These are phyloP conservation scores for Frankliniella fusca DNA, from an alignment of 2,888 invertebrate genomes.

Conservation along the genomic window DNA sequence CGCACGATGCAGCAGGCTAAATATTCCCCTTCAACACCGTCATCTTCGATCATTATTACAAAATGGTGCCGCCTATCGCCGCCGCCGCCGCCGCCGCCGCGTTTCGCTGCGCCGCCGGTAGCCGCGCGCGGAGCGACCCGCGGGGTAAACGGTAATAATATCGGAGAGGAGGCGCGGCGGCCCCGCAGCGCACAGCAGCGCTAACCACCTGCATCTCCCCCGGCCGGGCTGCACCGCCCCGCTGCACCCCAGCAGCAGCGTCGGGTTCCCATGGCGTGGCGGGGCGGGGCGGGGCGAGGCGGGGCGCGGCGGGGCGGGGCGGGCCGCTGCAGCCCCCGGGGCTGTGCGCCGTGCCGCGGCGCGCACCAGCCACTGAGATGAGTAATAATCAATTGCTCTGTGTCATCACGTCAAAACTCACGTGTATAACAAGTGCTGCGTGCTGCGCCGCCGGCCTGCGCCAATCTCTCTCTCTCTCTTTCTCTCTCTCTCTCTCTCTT, in stretches of 20 bases:
- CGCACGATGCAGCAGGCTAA: background rate
- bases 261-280: background rate
- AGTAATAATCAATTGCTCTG: no score
- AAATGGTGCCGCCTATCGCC: background rate
- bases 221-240: background rate
- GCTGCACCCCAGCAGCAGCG: background rate
- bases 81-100: background rate
- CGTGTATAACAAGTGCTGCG: no score
- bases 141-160: conserved; percentile 13
- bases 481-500: no score
- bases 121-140: background rate
- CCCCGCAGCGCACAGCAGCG: background rate
- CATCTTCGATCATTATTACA: conserved; percentile 25
- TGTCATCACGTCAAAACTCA: no score
- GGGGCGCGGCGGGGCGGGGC: background rate
- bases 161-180: background rate
- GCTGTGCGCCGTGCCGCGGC: background rate
- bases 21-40: conserved; percentile 3
- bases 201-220: conserved; percentile 14
- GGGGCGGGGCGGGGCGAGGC: background rate
- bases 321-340: background rate
- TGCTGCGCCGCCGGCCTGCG: no score
- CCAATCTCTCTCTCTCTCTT: no score
- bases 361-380: no score
- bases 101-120: background rate